Evolutionary conservation across 64 coral and sea anemone species (phyloP).

Genomic region (Exaiptasia diaphana): DNA sequence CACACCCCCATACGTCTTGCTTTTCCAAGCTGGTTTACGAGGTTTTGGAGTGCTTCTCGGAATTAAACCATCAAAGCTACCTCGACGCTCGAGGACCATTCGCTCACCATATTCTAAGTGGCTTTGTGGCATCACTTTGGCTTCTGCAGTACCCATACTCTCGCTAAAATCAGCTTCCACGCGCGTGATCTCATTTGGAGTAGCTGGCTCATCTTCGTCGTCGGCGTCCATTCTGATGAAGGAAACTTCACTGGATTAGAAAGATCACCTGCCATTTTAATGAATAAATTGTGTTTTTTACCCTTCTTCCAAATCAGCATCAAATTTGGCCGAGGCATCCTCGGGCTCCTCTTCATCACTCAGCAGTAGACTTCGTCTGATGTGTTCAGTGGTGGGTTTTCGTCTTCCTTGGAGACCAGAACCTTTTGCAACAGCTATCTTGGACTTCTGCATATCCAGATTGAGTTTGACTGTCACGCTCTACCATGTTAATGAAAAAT

Average conservation of each 20-base stretch:
- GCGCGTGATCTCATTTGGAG: not conserved
- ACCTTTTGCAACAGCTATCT: constrained; percentile 20
- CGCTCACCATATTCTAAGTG: not conserved
- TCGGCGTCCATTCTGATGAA: not conserved
- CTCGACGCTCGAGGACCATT: constrained; percentile 2
- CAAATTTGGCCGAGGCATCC: not conserved
- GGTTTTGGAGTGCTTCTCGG: constrained; percentile 17
- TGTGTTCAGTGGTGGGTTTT: constrained; percentile 27
- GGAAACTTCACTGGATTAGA: not conserved
- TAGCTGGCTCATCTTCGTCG: not conserved
- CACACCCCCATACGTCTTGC: constrained; percentile 37
- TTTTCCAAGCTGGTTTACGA: constrained; percentile 32
- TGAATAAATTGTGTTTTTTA: not conserved
- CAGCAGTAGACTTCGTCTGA: constrained; percentile 20
- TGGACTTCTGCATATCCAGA: constrained; percentile 52
- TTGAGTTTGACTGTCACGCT: constrained; percentile 21
- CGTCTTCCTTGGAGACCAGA: constrained; percentile 22
- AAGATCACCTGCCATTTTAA: no score
- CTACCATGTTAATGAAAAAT: not conserved
- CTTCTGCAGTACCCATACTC: not conserved
- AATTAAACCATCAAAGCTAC: not conserved
- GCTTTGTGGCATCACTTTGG: not conserved
- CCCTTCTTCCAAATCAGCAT: not conserved
- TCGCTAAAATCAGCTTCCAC: not conserved
- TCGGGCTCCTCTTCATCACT: constrained; percentile 23